Evolutionary conservation across 2,113 vertebrate species (phyloP).

Genomic region (Eonycteris spelaea): DNA sequence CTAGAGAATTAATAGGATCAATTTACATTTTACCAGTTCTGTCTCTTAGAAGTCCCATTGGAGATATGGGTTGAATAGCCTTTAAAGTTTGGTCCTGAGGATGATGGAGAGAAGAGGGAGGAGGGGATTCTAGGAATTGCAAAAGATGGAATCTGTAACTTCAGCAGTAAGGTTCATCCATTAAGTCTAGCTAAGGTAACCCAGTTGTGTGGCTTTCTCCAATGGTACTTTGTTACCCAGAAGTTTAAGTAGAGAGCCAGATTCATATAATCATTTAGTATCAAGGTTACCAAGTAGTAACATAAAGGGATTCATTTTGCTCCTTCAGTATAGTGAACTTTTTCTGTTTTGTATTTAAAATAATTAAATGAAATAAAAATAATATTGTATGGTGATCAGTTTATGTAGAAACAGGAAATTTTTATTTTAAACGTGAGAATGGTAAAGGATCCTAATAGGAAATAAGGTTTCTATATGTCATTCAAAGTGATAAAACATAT

Average conservation of each 20-base stretch:
- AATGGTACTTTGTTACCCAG: neutral
- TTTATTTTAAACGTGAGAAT: neutral
- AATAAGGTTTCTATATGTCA: neutral
- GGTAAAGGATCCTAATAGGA: neutral
- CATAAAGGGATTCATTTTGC: neutral
- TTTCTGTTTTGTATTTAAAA: conserved; percentile 13
- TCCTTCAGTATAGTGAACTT: neutral
- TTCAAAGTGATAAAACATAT: neutral
- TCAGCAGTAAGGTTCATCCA: neutral
- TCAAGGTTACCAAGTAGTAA: neutral
- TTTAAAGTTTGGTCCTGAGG: neutral
- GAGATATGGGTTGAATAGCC: neutral
- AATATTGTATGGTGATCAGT: neutral
- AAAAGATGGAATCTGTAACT: neutral
- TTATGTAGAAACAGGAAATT: neutral
- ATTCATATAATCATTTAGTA: neutral
- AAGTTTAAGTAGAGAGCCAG: neutral
- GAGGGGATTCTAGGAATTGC: neutral
- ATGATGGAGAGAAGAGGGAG: neutral
- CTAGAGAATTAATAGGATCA: neutral
- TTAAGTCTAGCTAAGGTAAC: neutral
- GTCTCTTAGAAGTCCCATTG: neutral
- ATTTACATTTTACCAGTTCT: conserved; percentile 5
- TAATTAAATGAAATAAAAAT: neutral
- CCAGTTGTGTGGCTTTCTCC: neutral